These are phyloP conservation scores for Graphium colonna DNA, from an alignment of 2,888 invertebrate species.

Conservation along the genomic window DNA sequence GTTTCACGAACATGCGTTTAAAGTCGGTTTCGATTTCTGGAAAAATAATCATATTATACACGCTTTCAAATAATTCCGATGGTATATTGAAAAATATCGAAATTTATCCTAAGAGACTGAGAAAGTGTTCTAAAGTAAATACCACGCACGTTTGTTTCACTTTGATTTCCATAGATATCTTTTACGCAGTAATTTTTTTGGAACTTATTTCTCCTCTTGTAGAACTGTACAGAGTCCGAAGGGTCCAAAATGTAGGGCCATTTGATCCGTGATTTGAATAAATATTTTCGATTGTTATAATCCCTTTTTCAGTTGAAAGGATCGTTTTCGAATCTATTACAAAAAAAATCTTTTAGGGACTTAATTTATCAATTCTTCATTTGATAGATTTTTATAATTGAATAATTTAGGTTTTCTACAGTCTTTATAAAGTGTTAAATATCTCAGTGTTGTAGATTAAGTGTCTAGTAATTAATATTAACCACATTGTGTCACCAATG, in stretches of 20 bases:
- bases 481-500: neutral
- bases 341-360: too few species aligned
- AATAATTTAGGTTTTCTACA: slow-evolving; percentile 1
- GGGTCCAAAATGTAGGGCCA: slow-evolving; percentile 14
- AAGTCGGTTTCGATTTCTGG: too few species aligned
- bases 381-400: neutral
- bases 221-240: neutral
- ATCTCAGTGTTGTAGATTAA: slow-evolving; percentile 17
- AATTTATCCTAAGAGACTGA: slow-evolving; percentile 76
- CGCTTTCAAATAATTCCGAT: slow-evolving; percentile 26
- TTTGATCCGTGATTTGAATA: neutral
- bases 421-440: slow-evolving; percentile 4
- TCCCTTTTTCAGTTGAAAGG: too few species aligned
- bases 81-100: slow-evolving; percentile 47
- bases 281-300: neutral
- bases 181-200: slow-evolving; percentile 9
- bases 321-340: too few species aligned
- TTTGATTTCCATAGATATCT: too few species aligned
- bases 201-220: neutral
- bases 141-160: too few species aligned
- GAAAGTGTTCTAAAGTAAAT: slow-evolving; percentile 69
- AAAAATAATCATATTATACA: neutral
- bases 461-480: slow-evolving; percentile 7
- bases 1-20: too few species aligned
- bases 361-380: too few species aligned